A percentile compares a stretch with the other conserved stretches of the same genome.
Conservation (phyloP, 2,113 vertebrate genomes). For the Tragelaphus imberbis region DNA sequence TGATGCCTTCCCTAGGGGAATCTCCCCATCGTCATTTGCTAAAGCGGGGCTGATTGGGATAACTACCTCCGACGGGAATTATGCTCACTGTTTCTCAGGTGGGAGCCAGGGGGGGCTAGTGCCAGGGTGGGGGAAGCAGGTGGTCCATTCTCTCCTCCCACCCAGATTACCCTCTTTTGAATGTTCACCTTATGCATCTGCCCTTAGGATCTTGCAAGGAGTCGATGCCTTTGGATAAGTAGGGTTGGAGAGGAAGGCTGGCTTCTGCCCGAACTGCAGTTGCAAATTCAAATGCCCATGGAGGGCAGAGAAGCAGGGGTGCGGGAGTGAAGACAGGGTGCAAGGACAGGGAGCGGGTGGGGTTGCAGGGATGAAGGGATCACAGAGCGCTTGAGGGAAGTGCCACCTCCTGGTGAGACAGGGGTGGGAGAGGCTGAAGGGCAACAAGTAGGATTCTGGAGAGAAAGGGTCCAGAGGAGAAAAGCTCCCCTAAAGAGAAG, state of each 20-base stretch:
- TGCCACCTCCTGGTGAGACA: neutral
- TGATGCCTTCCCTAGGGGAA: neutral
- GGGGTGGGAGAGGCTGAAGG: neutral
- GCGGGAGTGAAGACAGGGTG: fast-evolving
- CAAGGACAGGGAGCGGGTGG: neutral
- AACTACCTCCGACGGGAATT: neutral
- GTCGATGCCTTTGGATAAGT: fast-evolving
- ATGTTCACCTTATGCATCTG: neutral
- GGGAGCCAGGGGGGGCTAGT: neutral
- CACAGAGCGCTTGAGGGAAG: neutral
- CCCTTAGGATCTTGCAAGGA: neutral
- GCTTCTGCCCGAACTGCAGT: neutral
- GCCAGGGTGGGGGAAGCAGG: neutral
- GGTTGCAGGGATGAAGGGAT: neutral
- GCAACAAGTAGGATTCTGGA: neutral
- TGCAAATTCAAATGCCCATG: neutral
- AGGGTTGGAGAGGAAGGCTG: neutral
- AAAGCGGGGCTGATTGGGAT: neutral
- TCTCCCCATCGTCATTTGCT: neutral
- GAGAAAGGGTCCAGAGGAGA: neutral
- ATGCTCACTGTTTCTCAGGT: neutral
- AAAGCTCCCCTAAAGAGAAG: neutral
- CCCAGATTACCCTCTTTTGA: neutral
- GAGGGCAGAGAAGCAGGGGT: neutral
- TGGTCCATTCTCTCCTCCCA: fast-evolving